Conservation (phyloP, 2,888 invertebrate species). For the Drosophila sordidapex region DNA sequence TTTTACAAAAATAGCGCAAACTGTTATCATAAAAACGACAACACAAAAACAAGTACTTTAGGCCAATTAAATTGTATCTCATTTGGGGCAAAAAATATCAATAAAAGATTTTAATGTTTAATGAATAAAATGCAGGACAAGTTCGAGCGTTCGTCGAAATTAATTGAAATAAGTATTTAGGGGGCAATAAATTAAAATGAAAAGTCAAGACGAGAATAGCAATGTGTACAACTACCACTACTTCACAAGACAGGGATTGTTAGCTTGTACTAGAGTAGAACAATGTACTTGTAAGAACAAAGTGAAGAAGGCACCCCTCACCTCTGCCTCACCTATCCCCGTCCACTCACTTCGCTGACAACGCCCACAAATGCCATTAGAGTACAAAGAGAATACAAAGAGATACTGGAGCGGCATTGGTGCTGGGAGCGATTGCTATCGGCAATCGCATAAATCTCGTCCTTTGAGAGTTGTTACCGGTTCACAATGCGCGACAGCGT, state of each 20-base stretch:
- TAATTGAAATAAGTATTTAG: constrained; percentile 78
- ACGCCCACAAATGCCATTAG: constrained; percentile 61
- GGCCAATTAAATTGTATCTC: constrained; percentile 51
- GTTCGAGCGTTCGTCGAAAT: constrained; percentile 41
- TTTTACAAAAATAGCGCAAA: constrained; percentile 7
- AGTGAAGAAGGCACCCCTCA: constrained; percentile 3
- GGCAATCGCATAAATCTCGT: constrained; percentile 80
- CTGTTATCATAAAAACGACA: constrained; percentile 63
- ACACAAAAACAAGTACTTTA: constrained; percentile 14
- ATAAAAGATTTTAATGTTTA: constrained; percentile 45
- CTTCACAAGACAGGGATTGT: constrained; percentile 9
- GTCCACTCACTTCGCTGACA: background rate
- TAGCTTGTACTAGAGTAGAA: constrained; percentile 42
- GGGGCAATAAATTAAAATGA: constrained; percentile 63
- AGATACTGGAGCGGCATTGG: constrained; percentile 29
- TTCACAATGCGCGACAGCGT: constrained; percentile 53
- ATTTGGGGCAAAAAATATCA: constrained; percentile 21
- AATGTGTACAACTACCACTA: constrained; percentile 4
- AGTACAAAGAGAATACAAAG: constrained; percentile 19
- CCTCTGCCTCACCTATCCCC: background rate
- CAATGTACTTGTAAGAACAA: constrained; percentile 50
- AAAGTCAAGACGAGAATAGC: constrained; percentile 20
- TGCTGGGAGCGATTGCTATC: constrained; percentile 63
- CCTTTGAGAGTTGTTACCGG: constrained; percentile 80
- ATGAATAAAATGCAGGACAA: constrained; percentile 61